A percentile compares a stretch with the other conserved stretches of the same genome.
These are phyloP conservation scores for Drosophila eohydei DNA, from an alignment of 2,888 invertebrate genomes.

Conservation along the genomic window DNA sequence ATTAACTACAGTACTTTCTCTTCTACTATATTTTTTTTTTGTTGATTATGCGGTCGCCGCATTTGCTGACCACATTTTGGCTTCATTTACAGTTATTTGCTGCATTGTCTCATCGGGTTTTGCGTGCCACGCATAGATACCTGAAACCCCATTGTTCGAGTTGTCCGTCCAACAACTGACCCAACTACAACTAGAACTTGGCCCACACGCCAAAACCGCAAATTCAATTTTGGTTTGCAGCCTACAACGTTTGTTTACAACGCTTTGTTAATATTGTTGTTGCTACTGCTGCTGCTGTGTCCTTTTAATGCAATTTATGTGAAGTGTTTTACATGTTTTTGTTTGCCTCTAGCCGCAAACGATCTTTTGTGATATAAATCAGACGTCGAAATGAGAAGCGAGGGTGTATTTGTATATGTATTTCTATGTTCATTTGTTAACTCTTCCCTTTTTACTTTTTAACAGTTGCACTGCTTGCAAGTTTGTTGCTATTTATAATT, in stretches of 20 bases:
- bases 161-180: not conserved
- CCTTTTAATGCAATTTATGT: constrained; percentile 74
- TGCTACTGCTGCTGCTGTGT: constrained; percentile 19
- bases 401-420: not conserved
- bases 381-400: not conserved
- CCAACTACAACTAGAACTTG: constrained; percentile 24
- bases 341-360: constrained; percentile 59
- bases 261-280: constrained; percentile 12
- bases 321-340: constrained; percentile 63
- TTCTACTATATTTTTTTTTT: constrained; percentile 8
- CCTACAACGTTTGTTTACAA: constrained; percentile 60
- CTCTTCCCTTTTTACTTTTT: not conserved
- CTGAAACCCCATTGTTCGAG: constrained; percentile 25
- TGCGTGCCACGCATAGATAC: constrained; percentile 24
- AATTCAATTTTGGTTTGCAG: constrained; percentile 77
- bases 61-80: constrained; percentile 72
- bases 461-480: constrained; percentile 21
- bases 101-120: constrained; percentile 32
- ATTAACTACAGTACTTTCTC: no score
- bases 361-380: constrained; percentile 56
- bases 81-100: constrained; percentile 78
- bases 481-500: no score
- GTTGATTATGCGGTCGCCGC: constrained; percentile 44
- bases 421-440: not conserved
- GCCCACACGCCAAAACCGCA: constrained; percentile 58